Conservation (phyloP, 2,888 invertebrate species). For the Aspidapion aeneum region DNA sequence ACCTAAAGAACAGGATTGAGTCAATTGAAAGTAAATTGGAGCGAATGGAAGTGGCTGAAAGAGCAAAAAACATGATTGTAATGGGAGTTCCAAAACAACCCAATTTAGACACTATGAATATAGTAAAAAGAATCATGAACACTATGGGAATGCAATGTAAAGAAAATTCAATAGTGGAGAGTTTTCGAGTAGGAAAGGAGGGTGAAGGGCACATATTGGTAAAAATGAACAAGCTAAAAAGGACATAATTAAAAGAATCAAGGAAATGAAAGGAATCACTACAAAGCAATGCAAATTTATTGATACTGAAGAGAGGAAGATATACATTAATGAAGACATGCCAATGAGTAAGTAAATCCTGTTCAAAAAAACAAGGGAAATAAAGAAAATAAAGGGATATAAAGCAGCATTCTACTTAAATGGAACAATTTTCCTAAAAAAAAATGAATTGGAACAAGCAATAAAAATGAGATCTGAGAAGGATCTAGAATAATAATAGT, state of each 20-base stretch:
- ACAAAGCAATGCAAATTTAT: too few species aligned
- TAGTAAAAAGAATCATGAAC: background rate
- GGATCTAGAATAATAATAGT: background rate
- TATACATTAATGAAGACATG: background rate
- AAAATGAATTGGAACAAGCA: background rate
- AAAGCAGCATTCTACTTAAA: background rate
- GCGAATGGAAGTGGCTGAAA: background rate
- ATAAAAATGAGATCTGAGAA: background rate
- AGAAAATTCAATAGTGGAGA: constrained; percentile 6
- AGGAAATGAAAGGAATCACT: too few species aligned
- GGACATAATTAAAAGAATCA: too few species aligned
- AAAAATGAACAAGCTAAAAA: too few species aligned
- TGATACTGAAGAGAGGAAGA: background rate
- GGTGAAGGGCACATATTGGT: too few species aligned
- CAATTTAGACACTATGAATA: constrained; percentile 2
- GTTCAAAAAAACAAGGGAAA: too few species aligned
- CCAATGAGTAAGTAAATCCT: background rate
- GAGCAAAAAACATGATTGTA: constrained; percentile 6
- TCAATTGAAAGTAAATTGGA: constrained; percentile 8
- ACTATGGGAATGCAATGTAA: constrained; percentile 7
- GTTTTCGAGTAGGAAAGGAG: too few species aligned
- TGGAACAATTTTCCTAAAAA: background rate
- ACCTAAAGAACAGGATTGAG: constrained; percentile 9
- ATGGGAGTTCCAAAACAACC: constrained; percentile 9
- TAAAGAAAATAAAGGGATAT: too few species aligned